These are phyloP conservation scores for Machaerirhynchus nigripectus DNA, from an alignment of 2,113 vertebrate species.

Conservation along the genomic window DNA sequence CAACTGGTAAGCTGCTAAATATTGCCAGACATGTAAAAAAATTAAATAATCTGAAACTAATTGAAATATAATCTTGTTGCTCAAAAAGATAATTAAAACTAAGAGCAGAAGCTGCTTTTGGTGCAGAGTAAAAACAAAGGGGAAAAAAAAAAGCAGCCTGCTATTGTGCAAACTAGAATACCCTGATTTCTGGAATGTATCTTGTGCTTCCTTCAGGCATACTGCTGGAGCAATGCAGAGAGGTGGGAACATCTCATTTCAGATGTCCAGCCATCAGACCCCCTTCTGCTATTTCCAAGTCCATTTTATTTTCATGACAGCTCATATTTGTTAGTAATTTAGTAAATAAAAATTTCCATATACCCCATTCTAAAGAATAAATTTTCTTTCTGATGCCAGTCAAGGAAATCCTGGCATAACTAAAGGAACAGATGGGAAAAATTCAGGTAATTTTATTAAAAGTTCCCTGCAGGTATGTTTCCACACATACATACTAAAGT, in stretches of 20 bases:
- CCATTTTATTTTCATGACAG: neutral
- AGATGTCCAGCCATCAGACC: neutral
- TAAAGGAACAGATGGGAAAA: neutral
- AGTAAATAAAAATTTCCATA: neutral
- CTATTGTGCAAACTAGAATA: neutral
- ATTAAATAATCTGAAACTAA: neutral
- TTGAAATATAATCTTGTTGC: neutral
- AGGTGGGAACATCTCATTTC: neutral
- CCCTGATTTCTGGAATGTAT: neutral
- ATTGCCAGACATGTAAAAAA: neutral
- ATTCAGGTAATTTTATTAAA: neutral
- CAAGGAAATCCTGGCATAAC: neutral
- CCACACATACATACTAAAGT: neutral
- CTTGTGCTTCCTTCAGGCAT: neutral
- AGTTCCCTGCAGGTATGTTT: neutral
- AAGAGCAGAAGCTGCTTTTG: neutral
- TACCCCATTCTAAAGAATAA: neutral
- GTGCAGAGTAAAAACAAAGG: neutral
- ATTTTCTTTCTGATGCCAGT: neutral
- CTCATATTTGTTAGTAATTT: neutral
- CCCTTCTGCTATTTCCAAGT: neutral
- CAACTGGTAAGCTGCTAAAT: neutral
- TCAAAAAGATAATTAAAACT: neutral
- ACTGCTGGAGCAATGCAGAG: neutral
- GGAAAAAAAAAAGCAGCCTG: neutral